Evolutionary conservation across 2,113 vertebrate species (phyloP), one percentile per base, ranked within the genome.

Genomic region (Rattus rattus): DNA sequence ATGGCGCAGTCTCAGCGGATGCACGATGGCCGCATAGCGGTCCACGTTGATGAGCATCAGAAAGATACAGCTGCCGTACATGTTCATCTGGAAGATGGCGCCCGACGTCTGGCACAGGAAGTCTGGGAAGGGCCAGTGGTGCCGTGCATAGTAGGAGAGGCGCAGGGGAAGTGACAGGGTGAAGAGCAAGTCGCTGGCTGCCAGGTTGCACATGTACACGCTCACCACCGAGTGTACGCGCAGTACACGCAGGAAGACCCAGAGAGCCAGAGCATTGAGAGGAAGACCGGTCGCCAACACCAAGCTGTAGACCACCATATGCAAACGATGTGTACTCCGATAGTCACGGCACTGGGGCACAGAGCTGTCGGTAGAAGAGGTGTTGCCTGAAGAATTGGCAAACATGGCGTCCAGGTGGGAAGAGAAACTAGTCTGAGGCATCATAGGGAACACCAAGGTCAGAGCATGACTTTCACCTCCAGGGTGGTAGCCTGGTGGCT

Each of bases 31-130:
- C 2, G 98, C 16, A 0, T 98, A 99, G 85, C 99, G 99, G 95
- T 99, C 99, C 94, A 99, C 91, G 89, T 99, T 99, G 97, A 99
- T 98, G 94, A 99, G 99, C 73, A 98, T 98, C 79, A 99, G 98
- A 98, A 99, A 99, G 30, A 99, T 98, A 94, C 99, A 99, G 97
- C 99, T 99, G 36, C 99, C 99, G 0, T 99, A 99, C 98, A 99
- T 98, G 96, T 99, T 99, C 90, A 99, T 99, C 97, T 99, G 99
- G 97, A 99, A 99, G 96, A 99, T 97, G 16, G 99, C 99, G 5
- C 99, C 99, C 1, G 99, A 98, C 19, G 97, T 96, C 90, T 98
- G 98, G 96, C 99, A 99, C 93, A 99, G 96, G 61, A 98, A 93
- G 69, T 91, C 93, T 0, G 99, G 98, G 69, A 99, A 98, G 89